Base-by-base conservation (phyloP, 2,113 vertebrate genomes). In the Otus sunia region DNA sequence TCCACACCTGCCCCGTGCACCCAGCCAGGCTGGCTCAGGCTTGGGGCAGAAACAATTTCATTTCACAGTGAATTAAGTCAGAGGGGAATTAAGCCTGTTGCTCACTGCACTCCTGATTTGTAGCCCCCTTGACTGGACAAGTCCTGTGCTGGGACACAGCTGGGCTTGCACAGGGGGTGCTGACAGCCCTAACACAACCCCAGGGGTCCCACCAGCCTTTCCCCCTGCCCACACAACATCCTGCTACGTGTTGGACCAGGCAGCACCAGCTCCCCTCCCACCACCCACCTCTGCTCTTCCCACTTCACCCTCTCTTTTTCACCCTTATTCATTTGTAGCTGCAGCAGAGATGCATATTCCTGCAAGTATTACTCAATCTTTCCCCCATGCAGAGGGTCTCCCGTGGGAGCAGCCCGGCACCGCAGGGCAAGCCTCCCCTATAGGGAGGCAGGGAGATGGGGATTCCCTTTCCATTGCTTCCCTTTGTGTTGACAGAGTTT, bases 381-480 rank as follows among this genome's bases (percentile, higher is more conserved):
- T 3, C 22, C 45, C 26, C 43, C 9, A 1, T 0, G 29, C 41
- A 67, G 71, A 56, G 27, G 43, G 18, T 82, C 4, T 75, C 37
- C 47, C 0, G 0, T 11, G 22, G 52, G 84, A 87, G 34, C 66
- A 63, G 39, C 47, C 29, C 9, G 9, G 45, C 60, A n/a, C 15
- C 0, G 2, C 27, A 30, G 69, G 41, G 55, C 21, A 49, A 83
- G 18, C 36, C 41, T 34, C 8, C 9, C 25, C 41, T 50, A 12
- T 9, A n/a, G 36, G 20, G 72, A 66, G 37, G 27, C 43, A 71
- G 39, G 63, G 49, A 94, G 67, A 68, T 4, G 21, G 67, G 71
- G 55, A 95, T 95, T 92, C 95, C 89, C 91, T 91, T 74, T 29
- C 86, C 26, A 6, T 63, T 94, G 86, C 83, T 86, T 96, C 59